These are phyloP conservation scores for Dromius quadrimaculatus DNA, from an alignment of 2,888 invertebrate species.

Conservation along the genomic window DNA sequence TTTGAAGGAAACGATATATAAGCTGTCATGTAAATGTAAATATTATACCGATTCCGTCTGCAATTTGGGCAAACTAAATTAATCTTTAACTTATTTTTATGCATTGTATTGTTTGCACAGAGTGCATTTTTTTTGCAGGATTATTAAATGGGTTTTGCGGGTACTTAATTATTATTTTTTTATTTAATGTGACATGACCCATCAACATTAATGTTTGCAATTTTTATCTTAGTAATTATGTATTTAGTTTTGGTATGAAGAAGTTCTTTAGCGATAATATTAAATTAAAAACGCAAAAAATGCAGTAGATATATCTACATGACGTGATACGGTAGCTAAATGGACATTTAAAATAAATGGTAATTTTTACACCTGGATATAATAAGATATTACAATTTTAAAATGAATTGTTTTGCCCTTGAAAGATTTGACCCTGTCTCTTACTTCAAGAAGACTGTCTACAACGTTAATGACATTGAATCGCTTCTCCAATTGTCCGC, in stretches of 20 bases:
- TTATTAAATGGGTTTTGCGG: conserved; percentile 3
- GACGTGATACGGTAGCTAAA: too few species aligned
- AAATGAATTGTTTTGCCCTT: too few species aligned
- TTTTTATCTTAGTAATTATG: conserved; percentile 23
- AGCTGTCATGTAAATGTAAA: conserved; percentile 45
- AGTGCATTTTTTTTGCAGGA: conserved; percentile 19
- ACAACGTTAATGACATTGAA: too few species aligned
- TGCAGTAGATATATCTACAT: too few species aligned
- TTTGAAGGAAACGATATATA: conserved; percentile 43
- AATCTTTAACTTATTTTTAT: conserved; percentile 31
- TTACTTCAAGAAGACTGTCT: too few species aligned
- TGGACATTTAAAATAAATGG: too few species aligned
- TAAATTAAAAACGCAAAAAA: too few species aligned
- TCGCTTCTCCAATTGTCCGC: too few species aligned
- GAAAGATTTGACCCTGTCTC: too few species aligned
- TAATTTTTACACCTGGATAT: too few species aligned
- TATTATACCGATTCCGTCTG: conserved; percentile 41
- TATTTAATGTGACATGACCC: conserved; percentile 26
- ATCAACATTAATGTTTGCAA: conserved; percentile 27
- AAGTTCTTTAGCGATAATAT: too few species aligned
- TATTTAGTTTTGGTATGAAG: conserved; percentile 3
- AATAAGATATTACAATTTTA: too few species aligned
- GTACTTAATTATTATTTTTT: conserved; percentile 22
- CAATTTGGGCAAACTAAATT: conserved; percentile 24
- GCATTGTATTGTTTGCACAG: conserved; percentile 10